These are phyloP conservation scores for Eudiplozoon nipponicum DNA, from an alignment of 2,888 invertebrate species.

Conservation along the genomic window DNA sequence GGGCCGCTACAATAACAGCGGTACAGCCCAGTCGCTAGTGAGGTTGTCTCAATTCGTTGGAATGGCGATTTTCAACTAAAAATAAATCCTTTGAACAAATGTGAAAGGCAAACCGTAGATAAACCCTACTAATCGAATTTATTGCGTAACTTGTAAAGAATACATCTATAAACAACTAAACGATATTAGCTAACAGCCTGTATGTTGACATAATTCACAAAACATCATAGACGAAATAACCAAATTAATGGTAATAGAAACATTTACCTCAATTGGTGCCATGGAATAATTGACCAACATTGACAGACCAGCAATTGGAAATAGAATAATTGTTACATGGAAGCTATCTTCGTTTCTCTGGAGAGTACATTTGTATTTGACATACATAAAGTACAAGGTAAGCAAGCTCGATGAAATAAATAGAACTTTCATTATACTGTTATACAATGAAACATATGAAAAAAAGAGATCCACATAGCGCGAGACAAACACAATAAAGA, in stretches of 20 bases:
- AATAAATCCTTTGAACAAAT: too few relatives aligned
- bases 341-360: conserved; percentile 15
- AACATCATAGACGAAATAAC: too few relatives aligned
- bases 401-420: conserved; percentile 61
- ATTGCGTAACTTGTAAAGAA: too few relatives aligned
- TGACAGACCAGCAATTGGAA: conserved; percentile 52
- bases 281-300: conserved; percentile 77
- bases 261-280: conserved; percentile 21
- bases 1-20: too few relatives aligned
- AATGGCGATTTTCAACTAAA: too few relatives aligned
- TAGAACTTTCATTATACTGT: conserved; percentile 60
- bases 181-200: too few relatives aligned
- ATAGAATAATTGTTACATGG: conserved; percentile 32
- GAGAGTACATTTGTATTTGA: conserved; percentile 15
- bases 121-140: too few relatives aligned
- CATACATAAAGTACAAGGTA: conserved; percentile 13
- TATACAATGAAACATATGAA: conserved; percentile 61
- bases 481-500: conserved; percentile 54
- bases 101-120: too few relatives aligned
- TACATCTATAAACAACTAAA: too few relatives aligned
- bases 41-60: too few relatives aligned
- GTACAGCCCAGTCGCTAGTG: too few relatives aligned
- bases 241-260: neutral
- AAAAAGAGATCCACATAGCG: conserved; percentile 67
- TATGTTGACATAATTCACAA: too few relatives aligned